Evolutionary conservation across 2,888 invertebrate genomes (phyloP), one percentile per base, ranked within the genome.

Genomic region (Helobdella robusta): DNA sequence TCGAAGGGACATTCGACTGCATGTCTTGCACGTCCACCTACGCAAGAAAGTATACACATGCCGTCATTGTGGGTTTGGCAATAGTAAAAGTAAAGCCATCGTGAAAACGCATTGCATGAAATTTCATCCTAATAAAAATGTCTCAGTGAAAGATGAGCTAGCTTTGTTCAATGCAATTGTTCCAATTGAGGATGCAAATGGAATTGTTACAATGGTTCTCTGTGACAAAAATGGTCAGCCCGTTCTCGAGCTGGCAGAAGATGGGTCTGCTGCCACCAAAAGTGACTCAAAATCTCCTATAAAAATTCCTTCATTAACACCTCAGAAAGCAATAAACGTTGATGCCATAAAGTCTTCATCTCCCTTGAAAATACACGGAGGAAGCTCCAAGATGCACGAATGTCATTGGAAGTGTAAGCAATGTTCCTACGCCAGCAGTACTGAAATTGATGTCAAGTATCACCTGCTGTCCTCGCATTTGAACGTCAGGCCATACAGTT

Each of bases 11-110:
- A 66, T 65, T 25, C 60, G 65, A 0, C 66, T 65, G 44, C 68
- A 68, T 64, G 50, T 68, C 48, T 35, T 68, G 23, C 65, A 65
- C 46, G 65, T 65, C 28, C 68, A 68, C 68, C 28, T 68, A 59
- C 50, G 50, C 23, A 34, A 67, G 28, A 52, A 67, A 2, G 68
- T 65, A 20, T 68, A 68, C 66, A 68, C 68, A 2, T 68, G 68
- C 52, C 66, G 66, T 15, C 62, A 68, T 44, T 67, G 67, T 36
- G 67, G 62, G 23, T 68, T 66, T 35, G 68, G 67, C 20, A 67
- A 67, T 64, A 67, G 67, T 56, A 67, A 67, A 28, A 67, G 64
- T 50, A 65, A 64, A 36, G 67, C 64, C 28, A 28, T 65, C 1
- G 67, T 67, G n/a, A 32, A 56, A 1, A 32, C 52, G 4, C 67